Percentiles rank a stretch among this genome's conserved stretches.
phyloP scores from a whole-genome alignment of 2,113 vertebrate genomes.

The Origma solitaria region DNA sequence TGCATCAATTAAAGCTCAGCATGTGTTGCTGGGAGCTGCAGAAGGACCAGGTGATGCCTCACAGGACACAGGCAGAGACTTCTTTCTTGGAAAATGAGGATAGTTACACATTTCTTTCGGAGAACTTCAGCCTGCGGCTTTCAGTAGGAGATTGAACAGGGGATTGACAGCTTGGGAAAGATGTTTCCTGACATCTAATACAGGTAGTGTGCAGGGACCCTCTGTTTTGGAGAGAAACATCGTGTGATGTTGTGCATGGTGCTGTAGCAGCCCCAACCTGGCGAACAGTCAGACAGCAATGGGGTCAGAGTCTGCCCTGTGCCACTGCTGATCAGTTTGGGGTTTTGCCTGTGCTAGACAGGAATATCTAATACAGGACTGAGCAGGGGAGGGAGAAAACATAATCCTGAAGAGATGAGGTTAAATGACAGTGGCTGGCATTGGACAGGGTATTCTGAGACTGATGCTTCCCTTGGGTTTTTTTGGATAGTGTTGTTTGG shows the following conservation, averaged over 20 bases:
- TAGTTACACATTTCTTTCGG: background rate
- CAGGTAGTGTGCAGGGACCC: background rate
- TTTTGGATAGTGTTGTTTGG: background rate
- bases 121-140: background rate
- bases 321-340: background rate
- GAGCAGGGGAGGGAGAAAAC: background rate
- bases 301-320: background rate
- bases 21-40: background rate
- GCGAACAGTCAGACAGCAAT: rapidly evolving
- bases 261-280: background rate
- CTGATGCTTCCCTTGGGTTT: rapidly evolving
- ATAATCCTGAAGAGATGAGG: background rate
- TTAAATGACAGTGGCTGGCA: background rate
- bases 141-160: background rate
- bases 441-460: background rate
- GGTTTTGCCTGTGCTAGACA: background rate
- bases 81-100: background rate
- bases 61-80: rapidly evolving
- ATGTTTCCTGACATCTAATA: background rate
- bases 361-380: background rate
- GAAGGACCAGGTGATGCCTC: background rate
- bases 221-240: background rate
- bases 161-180: background rate
- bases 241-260: rapidly evolving
- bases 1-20: background rate